phyloP scores from a whole-genome alignment of 2,888 invertebrate species.

The Drosophila kuntzei region DNA sequence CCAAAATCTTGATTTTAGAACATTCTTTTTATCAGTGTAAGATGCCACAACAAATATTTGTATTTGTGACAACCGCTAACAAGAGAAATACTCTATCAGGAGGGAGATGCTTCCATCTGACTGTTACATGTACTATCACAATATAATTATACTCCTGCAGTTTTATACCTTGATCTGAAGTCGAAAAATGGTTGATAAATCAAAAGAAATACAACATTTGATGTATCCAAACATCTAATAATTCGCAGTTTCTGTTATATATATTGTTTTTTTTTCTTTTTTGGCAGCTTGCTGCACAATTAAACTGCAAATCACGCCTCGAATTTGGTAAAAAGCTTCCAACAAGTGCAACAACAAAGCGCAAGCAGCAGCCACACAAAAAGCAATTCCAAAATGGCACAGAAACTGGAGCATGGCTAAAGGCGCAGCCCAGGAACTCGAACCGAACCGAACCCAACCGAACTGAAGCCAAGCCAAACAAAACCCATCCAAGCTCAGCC shows the following conservation, averaged over 20 bases:
- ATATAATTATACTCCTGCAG: too few relatives aligned
- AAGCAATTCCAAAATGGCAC: conserved; percentile 72
- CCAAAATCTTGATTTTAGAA: too few relatives aligned
- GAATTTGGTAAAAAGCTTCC: conserved; percentile 68
- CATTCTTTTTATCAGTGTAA: too few relatives aligned
- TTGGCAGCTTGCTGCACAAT: conserved; percentile 73
- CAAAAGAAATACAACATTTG: conserved; percentile 23
- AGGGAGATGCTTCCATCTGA: too few relatives aligned
- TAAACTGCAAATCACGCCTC: conserved; percentile 78
- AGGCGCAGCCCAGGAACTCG: conserved; percentile 30
- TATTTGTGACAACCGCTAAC: too few relatives aligned
- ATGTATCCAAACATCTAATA: conserved; percentile 47
- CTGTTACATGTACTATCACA: too few relatives aligned
- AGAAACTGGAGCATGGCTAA: conserved; percentile 72
- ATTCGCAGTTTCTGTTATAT: conserved; percentile 42
- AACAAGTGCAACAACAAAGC: conserved; percentile 16
- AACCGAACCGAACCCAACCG: conserved; percentile 10
- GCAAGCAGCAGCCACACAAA: conserved; percentile 58
- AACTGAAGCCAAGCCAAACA: conserved; percentile 21
- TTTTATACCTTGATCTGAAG: conserved; percentile 1
- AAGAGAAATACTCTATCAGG: too few relatives aligned
- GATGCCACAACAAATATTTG: too few relatives aligned
- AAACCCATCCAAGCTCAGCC: conserved; percentile 1
- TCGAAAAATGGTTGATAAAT: not conserved
- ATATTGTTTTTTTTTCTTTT: conserved; percentile 1